Evolutionary conservation across 2,113 vertebrate genomes (phyloP).

Genomic region (Siniperca chuatsi): DNA sequence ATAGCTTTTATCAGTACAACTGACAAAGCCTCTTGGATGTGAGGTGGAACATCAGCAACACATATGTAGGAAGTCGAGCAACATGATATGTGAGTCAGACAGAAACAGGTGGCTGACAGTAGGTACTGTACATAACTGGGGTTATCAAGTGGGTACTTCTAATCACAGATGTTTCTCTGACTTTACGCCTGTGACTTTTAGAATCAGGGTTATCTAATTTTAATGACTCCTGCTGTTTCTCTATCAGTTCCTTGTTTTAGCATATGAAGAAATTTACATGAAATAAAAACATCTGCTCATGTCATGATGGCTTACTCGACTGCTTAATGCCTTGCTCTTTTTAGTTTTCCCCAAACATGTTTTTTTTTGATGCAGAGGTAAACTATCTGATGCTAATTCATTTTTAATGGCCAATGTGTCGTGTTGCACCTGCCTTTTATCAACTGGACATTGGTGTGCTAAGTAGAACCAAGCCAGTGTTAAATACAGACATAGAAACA

Average conservation of each 20-base stretch:
- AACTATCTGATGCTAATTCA: neutral
- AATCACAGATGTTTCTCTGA: neutral
- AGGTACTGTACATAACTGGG: neutral
- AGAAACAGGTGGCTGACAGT: neutral
- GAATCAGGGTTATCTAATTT: neutral
- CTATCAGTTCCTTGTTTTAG: neutral
- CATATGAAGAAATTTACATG: neutral
- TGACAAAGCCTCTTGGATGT: neutral
- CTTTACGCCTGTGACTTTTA: neutral
- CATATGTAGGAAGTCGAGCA: neutral
- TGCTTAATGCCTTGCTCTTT: neutral
- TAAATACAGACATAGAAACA: neutral
- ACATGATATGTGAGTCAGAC: neutral
- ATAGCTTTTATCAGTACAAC: neutral
- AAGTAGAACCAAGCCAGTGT: neutral
- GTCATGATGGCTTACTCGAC: neutral
- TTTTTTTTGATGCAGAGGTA: neutral
- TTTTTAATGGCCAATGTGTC: neutral
- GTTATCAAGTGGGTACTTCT: neutral
- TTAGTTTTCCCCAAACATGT: neutral
- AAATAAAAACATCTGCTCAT: slow-evolving; percentile 23
- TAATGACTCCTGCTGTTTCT: neutral
- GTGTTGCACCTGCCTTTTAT: neutral
- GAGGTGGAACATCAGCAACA: neutral
- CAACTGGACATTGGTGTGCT: neutral